Conservation (phyloP, 2,888 invertebrate genomes). For the Athripsodes cinereus region DNA sequence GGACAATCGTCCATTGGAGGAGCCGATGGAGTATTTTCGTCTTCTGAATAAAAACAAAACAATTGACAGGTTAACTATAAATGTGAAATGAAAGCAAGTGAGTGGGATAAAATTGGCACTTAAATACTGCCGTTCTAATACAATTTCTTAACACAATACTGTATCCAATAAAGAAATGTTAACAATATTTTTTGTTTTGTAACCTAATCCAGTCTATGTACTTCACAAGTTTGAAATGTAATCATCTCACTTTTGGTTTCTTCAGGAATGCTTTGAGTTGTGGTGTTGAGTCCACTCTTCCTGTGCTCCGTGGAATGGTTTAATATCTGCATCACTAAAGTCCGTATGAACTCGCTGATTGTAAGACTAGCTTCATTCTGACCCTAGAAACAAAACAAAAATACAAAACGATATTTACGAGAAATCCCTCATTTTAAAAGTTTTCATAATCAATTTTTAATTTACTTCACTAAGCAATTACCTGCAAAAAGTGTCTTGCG, state of each 20-base stretch:
- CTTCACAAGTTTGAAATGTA: not conserved
- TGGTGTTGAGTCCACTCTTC: constrained; percentile 25
- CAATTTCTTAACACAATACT: no score
- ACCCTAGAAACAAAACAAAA: constrained; percentile 40
- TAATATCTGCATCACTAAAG: constrained; percentile 77
- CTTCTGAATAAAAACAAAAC: not conserved
- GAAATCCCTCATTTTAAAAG: not conserved
- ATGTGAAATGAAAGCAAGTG: no score
- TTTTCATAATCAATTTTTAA: no score
- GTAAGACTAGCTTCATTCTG: constrained; percentile 81
- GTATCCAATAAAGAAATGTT: no score
- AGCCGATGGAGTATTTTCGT: constrained; percentile 19
- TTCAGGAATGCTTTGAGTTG: constrained; percentile 13
- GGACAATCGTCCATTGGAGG: constrained; percentile 20
- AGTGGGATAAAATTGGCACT: no score
- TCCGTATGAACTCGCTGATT: constrained; percentile 78
- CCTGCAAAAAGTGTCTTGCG: constrained; percentile 82
- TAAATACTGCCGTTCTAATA: no score
- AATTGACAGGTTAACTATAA: no score
- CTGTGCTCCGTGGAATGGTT: constrained; percentile 56
- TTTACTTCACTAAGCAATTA: no score
- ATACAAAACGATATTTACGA: not conserved
- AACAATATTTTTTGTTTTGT: no score
- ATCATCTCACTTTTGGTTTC: constrained; percentile 13
- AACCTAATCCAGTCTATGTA: no score